Conservation (phyloP, 2,113 vertebrate genomes). For the Gopherus evgoodei region DNA sequence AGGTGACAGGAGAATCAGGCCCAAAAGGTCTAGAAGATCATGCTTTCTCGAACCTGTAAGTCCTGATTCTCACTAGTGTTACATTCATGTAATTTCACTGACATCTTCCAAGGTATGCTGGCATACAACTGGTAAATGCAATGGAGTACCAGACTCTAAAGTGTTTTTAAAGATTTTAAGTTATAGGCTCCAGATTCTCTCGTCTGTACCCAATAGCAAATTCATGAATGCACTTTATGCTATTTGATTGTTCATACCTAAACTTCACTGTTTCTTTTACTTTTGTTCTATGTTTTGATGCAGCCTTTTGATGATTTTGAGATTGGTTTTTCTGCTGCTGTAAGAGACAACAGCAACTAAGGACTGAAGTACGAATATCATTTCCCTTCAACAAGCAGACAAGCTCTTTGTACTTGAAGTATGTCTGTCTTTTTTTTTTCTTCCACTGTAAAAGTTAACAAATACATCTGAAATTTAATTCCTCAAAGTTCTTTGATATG, state of each 20-base stretch:
- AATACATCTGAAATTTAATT: background rate
- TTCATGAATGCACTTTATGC: background rate
- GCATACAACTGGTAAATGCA: background rate
- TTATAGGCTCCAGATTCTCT: background rate
- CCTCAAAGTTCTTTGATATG: background rate
- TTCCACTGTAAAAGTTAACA: background rate
- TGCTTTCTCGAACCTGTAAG: background rate
- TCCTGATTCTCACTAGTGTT: background rate
- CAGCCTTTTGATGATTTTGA: conserved; percentile 93
- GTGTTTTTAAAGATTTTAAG: background rate
- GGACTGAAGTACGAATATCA: background rate
- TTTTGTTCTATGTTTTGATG: conserved; percentile 31
- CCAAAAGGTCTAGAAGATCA: background rate
- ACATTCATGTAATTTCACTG: background rate
- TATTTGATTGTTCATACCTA: background rate
- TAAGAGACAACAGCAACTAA: conserved; percentile 50
- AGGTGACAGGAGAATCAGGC: background rate
- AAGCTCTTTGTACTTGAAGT: conserved; percentile 35
- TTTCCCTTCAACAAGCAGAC: background rate
- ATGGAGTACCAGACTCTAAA: background rate
- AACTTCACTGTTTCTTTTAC: background rate
- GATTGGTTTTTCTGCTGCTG: conserved; percentile 82
- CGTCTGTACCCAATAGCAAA: background rate
- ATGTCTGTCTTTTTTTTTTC: conserved; percentile 38
- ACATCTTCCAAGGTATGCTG: background rate